Conservation (phyloP, 2,113 vertebrate genomes). For the Thomomys bottae region DNA sequence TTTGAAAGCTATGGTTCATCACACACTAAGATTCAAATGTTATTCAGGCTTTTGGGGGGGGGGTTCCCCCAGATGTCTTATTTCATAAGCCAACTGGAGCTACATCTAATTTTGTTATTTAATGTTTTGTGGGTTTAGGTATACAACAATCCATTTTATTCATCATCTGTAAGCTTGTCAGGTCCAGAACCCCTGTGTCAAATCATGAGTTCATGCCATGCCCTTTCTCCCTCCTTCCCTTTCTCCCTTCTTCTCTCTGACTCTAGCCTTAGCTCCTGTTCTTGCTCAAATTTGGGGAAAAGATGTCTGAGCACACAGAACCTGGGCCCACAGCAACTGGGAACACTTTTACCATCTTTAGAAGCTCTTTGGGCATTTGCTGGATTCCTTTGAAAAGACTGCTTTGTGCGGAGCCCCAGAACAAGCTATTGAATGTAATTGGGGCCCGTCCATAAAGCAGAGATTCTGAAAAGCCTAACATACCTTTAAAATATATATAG, state of each 20-base stretch:
- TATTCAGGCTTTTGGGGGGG: neutral
- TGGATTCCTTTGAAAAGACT: neutral
- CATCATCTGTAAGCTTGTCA: neutral
- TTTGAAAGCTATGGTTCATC: neutral
- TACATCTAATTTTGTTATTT: neutral
- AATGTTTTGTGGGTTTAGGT: neutral
- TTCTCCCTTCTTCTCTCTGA: neutral
- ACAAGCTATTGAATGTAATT: neutral
- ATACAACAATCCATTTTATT: neutral
- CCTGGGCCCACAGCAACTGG: fast-evolving
- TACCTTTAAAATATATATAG: neutral
- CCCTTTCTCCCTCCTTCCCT: neutral
- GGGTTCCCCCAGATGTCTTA: neutral
- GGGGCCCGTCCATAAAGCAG: neutral
- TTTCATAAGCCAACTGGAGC: neutral
- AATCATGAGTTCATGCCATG: neutral
- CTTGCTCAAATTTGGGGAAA: neutral
- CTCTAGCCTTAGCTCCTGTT: too few relatives aligned
- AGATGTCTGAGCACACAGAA: neutral
- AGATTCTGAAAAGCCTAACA: neutral
- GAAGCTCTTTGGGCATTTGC: neutral
- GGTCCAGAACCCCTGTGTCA: neutral
- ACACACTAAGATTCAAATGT: neutral
- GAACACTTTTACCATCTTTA: neutral
- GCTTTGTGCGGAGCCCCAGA: neutral